These are phyloP conservation scores for Conops quadrifasciatus DNA, from an alignment of 2,888 invertebrate species.

Conservation along the genomic window DNA sequence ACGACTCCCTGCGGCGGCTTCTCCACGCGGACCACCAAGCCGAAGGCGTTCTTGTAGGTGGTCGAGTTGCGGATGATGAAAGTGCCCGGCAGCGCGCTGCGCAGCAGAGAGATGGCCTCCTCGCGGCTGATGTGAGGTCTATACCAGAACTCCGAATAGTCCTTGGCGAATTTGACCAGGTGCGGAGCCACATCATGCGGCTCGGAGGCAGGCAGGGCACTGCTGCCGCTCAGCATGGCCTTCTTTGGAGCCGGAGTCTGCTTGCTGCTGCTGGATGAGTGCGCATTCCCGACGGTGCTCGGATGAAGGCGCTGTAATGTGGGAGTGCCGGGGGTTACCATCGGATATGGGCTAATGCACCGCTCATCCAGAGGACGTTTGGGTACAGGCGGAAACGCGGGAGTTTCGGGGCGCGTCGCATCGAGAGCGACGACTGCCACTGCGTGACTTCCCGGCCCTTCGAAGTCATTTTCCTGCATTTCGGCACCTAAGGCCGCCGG, in stretches of 20 bases:
- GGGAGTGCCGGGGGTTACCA: slow-evolving; percentile 37
- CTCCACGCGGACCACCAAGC: slow-evolving; percentile 91
- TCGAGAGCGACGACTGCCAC: slow-evolving; percentile 42
- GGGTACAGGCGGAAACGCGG: slow-evolving; percentile 88
- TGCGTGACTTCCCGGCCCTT: slow-evolving; percentile 26
- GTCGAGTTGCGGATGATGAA: slow-evolving; percentile 96
- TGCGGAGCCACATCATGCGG: slow-evolving; percentile 87
- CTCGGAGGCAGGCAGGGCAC: neutral
- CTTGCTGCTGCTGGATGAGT: neutral
- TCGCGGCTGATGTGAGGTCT: slow-evolving; percentile 94
- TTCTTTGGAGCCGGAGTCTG: neutral
- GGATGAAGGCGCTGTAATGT: slow-evolving; percentile 29
- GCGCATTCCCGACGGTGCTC: neutral
- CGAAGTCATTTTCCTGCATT: neutral
- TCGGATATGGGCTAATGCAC: slow-evolving; percentile 54
- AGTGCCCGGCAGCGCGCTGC: slow-evolving; percentile 87
- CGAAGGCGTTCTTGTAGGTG: slow-evolving; percentile 79
- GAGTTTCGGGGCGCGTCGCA: slow-evolving; percentile 79
- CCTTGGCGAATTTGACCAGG: slow-evolving; percentile 83
- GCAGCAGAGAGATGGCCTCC: slow-evolving; percentile 89
- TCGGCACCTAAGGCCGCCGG: too few relatives aligned
- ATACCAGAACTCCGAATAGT: slow-evolving; percentile 97
- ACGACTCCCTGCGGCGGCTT: slow-evolving; percentile 78
- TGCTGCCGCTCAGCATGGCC: neutral
- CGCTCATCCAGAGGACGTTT: slow-evolving; percentile 77